Evolutionary conservation across 2,797 vertebrate species (phyloP), one percentile per base, ranked within the genome.

Genomic region (Xerus rutilus): DNA sequence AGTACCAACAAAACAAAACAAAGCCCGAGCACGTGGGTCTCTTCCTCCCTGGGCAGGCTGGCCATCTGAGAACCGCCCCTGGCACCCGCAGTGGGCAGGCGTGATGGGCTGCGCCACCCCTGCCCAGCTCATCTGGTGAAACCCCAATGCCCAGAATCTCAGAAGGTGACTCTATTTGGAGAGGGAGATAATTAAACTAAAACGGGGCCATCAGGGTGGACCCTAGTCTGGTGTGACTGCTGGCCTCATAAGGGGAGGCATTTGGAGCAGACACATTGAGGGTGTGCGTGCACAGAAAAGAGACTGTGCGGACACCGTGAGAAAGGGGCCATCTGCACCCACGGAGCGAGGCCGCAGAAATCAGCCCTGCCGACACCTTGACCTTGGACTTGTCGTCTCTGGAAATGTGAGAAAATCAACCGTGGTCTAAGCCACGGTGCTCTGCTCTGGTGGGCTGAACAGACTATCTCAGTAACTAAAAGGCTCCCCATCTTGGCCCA

Each of bases 61-160:
- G 7, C 3, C 0, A 3, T 52, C 73, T 39, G 25, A 15, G 0
- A 35, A 49, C 32, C 20, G 13, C 0, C 4, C 70, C 39, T 1
- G 9, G 13, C 18, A 35, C 11, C 69, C 62, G 65, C 79, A 82
- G 0, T 9, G 32, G 12, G 83, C 32, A 57, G 54, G 39, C 47
- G 10, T 11, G 45, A 45, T 0, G 13, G 23, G 83, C n/a, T 54
- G 57, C 47, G 35, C 0, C 77, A 64, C 32, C 45, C 43, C 69
- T 8, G 9, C 28, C 9, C 83, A 21, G 43, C 45, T 89, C 30
- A 86, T 20, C 45, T 20, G 30, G 13, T 14, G 59, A 94, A 77
- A 30, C 43, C 35, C 62, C 76, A 76, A 54, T 4, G 23, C 30
- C 39, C 17, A 49, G n/a, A 10, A 45, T 32, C 57, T 74, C 54